A percentile compares a stretch with the other conserved stretches of the same genome.
These are phyloP conservation scores for Leucania comma DNA, from an alignment of 2,888 invertebrate species.

Conservation along the genomic window DNA sequence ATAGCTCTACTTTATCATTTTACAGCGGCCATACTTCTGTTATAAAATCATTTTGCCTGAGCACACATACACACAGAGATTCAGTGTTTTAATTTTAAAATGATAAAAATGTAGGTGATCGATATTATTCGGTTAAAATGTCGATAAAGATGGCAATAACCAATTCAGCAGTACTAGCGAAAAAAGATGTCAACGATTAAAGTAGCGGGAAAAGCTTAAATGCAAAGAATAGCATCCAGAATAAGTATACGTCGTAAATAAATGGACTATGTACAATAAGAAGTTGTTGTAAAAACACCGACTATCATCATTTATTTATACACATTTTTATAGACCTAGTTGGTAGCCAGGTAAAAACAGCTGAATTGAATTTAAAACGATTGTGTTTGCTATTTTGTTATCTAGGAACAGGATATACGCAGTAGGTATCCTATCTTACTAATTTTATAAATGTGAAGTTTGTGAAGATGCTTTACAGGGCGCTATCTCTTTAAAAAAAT, in stretches of 20 bases:
- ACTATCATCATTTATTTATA: conserved; percentile 1
- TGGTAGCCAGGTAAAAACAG: conserved; percentile 10
- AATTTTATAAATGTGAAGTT: not conserved
- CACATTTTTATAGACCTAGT: not conserved
- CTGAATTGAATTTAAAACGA: not conserved
- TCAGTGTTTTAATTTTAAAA: not conserved
- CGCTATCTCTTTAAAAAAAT: too few relatives aligned
- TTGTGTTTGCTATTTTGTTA: not conserved
- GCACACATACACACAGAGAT: not conserved
- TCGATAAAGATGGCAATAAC: not conserved
- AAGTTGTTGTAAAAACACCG: conserved; percentile 18
- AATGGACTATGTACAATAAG: conserved; percentile 26
- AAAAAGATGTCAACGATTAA: not conserved
- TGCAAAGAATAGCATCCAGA: too few relatives aligned
- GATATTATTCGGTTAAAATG: not conserved
- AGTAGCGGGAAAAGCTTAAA: not conserved
- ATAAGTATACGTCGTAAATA: conserved; percentile 7
- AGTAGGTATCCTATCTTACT: not conserved
- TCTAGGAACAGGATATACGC: not conserved
- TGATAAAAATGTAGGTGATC: not conserved
- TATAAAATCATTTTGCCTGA: not conserved
- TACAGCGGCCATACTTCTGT: too few relatives aligned
- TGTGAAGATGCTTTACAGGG: not conserved
- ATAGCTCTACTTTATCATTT: not conserved
- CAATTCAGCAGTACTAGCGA: not conserved